A percentile compares a stretch with the other conserved stretches of the same genome.
Conservation (phyloP, 92 coral and sea anemone genomes). For the Plumapathes pennacea region DNA sequence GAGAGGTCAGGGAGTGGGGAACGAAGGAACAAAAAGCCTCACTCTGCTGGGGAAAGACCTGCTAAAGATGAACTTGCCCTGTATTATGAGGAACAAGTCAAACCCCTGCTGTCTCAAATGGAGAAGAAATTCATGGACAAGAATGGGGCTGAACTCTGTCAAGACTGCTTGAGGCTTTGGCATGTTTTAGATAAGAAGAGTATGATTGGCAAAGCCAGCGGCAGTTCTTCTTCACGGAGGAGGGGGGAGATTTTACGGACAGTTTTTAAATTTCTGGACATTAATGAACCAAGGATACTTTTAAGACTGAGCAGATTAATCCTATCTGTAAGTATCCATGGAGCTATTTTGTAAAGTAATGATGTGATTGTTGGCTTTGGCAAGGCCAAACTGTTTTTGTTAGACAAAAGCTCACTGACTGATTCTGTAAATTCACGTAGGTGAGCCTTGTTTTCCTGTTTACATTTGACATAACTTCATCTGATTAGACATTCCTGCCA, state of each 20-base stretch:
- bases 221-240: constrained; percentile 72
- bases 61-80: constrained; percentile 65
- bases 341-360: no score
- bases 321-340: constrained; percentile 74
- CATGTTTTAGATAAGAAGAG: constrained; percentile 63
- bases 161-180: constrained; percentile 84
- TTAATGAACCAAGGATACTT: constrained; percentile 78
- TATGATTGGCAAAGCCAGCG: constrained; percentile 80
- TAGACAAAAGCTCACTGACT: no score
- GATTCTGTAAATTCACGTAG: no score
- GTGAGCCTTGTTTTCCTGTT: neutral
- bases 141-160: constrained; percentile 66
- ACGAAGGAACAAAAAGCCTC: constrained; percentile 56
- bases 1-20: constrained; percentile 69
- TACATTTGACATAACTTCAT: neutral
- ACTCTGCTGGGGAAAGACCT: constrained; percentile 40
- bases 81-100: constrained; percentile 79
- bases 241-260: constrained; percentile 91
- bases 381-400: no score
- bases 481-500: neutral
- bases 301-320: constrained; percentile 87
- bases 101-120: constrained; percentile 84
- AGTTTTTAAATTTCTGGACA: constrained; percentile 85
- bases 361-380: no score
- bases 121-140: constrained; percentile 66